Base-by-base conservation (phyloP, 1,140 invertebrate genomes). In the Sesamia nonagrioides region DNA sequence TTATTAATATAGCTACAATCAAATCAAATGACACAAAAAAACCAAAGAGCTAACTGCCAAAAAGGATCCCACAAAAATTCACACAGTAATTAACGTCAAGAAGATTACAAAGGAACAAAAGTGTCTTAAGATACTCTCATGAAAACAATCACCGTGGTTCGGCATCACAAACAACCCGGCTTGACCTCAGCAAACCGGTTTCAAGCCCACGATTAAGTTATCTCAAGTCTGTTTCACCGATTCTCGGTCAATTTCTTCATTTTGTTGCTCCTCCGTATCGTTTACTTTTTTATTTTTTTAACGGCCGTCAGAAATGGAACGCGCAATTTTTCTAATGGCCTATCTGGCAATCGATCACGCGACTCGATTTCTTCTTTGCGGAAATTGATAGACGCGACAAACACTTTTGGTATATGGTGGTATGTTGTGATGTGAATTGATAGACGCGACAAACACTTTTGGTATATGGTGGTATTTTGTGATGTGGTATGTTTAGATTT, bases 241-340 rank as follows among this genome's bases (percentile, higher is more conserved):
- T 94, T 92, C 88, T 84, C 83, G 89, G 89, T 92, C 92, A 94
- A 94, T 94, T 94, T 94, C 90, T 94, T 94, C 89, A 93, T 93
- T 93, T 91, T 92, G 86, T 89, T 87, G 86, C 84, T 83, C 79
- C 85, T 85, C 37, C 81, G 60, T 68, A 40, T 52, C 77, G 45
- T 84, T 82, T 86, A 86, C 81, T 89, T 87, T 88, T 86, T 76
- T 68, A 82, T 69, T 78, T 79, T 80, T 85, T 83, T 79, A 86
- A 86, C 81, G 84, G 86, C 73, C 58, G 73, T 85, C 83, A 82
- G 84, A 88, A 88, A 83, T 90, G 82, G 86, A 86, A 87, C 82
- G 81, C 79, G 83, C 89, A 91, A 91, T 91, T 90, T 89, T 89
- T 90, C 86, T 92, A 92, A 92, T 92, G 85, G 88, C 79, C 81